Evolutionary conservation across 2,888 invertebrate species (phyloP).

Genomic region (Elysia crispata): DNA sequence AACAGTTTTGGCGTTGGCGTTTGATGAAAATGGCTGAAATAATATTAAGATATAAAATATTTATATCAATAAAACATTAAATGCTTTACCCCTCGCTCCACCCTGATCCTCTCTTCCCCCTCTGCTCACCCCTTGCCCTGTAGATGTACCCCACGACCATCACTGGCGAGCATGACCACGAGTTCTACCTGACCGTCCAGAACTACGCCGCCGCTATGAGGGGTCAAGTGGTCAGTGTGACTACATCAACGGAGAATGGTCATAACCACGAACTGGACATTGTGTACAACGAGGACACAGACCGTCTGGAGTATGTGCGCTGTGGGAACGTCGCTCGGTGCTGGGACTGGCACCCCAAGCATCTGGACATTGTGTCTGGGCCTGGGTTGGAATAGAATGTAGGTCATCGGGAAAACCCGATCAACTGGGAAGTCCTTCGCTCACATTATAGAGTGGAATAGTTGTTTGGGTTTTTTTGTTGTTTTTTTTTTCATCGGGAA

Average conservation of each 20-base stretch:
- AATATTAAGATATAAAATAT: background rate
- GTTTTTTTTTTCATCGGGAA: no score
- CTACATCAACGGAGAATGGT: constrained; percentile 55
- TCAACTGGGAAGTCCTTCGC: no score
- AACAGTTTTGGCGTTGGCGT: background rate
- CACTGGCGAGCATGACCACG: constrained; percentile 58
- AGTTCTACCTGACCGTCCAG: constrained; percentile 54
- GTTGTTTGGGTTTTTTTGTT: background rate
- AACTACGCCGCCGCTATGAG: constrained; percentile 38
- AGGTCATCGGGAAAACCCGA: background rate
- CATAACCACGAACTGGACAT: constrained; percentile 59
- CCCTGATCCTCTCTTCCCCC: no score
- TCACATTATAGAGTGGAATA: background rate
- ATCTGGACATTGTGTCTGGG: background rate
- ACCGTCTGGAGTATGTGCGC: background rate
- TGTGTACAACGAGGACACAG: constrained; percentile 33
- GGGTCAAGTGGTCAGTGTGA: constrained; percentile 50
- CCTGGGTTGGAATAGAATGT: background rate
- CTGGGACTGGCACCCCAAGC: background rate
- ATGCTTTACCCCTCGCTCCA: background rate
- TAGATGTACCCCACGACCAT: constrained; percentile 36
- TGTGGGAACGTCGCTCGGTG: background rate
- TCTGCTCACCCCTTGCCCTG: no score
- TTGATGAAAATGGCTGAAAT: background rate
- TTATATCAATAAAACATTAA: background rate